Evolutionary conservation across 2,113 vertebrate genomes (phyloP), one percentile per base, ranked within the genome.

Genomic region (Cebus imitator): DNA sequence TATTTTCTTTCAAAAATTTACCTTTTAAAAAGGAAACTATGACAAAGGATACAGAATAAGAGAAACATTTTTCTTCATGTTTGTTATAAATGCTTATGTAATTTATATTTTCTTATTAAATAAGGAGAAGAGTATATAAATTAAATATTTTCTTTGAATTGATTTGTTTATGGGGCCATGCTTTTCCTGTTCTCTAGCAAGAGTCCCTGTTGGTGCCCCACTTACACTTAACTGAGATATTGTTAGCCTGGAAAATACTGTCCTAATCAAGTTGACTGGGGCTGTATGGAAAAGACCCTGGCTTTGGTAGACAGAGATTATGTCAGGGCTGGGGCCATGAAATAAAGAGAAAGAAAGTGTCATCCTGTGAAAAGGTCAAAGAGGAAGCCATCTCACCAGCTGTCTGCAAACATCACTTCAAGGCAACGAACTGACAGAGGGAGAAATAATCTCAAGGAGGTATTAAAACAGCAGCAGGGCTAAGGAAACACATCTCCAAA

Each of bases 401-500:
- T 84, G 21, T 48, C 40, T 84, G 2, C 30, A 93, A 48, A 64
- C 10, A 81, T 58, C 32, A 27, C 4, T 37, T 75, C 58, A 58
- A 76, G 27, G 13, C 45, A 48, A 76, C n/a, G 52, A 52, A 45
- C 1, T 1, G 37, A 64, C 13, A 83, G 27, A 78, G 14, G 52
- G 40, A 12, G 43, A 85, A 66, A 82, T 25, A 82, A 64, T n/a
- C 85, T 96, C 82, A 85, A n/a, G 58, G n/a, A 91, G 45, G 76
- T 83, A 89, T 93, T 57, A 93, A 96, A 91, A 93, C 40, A 98
- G 97, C 94, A 76, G 6, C 52, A 78, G 57, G 87, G 35, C 79
- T 81, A 93, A 66, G 97, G 96, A 97, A 95, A 89, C 96, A 95
- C 37, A 97, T 92, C 84, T 97, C 96, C 80, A 91, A 95, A 97